Conservation (phyloP, 2,888 invertebrate genomes). For the Xestia sexstrigata region DNA sequence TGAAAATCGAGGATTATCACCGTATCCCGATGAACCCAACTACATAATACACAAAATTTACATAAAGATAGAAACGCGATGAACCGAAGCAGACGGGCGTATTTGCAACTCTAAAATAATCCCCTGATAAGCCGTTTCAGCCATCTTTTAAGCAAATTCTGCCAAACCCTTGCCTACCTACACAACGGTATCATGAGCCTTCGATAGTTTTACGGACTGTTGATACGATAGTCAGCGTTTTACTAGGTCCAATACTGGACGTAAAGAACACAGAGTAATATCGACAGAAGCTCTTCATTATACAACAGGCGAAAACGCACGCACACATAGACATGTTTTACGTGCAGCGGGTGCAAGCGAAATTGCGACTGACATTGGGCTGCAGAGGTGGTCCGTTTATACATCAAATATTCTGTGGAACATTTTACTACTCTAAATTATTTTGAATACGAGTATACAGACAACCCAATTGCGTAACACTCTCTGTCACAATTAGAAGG, state of each 20-base stretch:
- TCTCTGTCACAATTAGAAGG: no score
- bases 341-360: neutral
- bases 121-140: constrained; percentile 30
- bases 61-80: constrained; percentile 23
- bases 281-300: neutral
- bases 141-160: constrained; percentile 36
- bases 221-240: constrained; percentile 38
- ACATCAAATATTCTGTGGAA: no score
- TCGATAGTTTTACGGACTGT: constrained; percentile 53
- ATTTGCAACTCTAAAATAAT: constrained; percentile 35
- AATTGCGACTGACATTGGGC: no score
- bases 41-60: constrained; percentile 25
- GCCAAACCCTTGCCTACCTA: constrained; percentile 25
- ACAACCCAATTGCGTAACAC: no score
- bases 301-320: neutral
- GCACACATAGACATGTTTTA: no score
- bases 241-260: constrained; percentile 26
- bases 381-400: no score
- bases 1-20: neutral
- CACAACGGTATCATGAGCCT: constrained; percentile 4
- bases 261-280: constrained; percentile 2
- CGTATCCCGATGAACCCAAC: neutral
- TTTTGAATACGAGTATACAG: no score
- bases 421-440: no score
- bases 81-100: neutral